Base-by-base conservation (phyloP, 2,888 invertebrate species). In the Ligdia adustata region DNA sequence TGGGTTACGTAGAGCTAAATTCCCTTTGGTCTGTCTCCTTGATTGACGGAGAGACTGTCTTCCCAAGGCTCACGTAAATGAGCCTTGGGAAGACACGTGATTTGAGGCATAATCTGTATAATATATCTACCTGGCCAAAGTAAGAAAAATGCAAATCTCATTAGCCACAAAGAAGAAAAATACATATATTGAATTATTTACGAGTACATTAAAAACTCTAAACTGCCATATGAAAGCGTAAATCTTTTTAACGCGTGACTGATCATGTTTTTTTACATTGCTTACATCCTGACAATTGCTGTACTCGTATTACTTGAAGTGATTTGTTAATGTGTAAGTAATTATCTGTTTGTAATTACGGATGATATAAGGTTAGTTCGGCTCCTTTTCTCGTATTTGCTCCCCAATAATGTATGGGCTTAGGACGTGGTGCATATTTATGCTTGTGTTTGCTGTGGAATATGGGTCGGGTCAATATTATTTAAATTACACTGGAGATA, bases 401-500 rank as follows among this genome's bases (percentile, higher is more conserved):
- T 39, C 20, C 5, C 13, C 6, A 15, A 45, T 28, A 32, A 45
- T 45, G 45, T 27, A 34, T 22, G 27, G 39, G 15, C 12, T 26
- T 15, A 27, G 15, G 15, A 9, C 45, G 12, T n/a, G n/a, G n/a
- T 39, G n/a, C 4, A 14, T 40, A 9, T 24, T 26, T 35, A 18
- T 40, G 14, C 14, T 47, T 29, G 3, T 47, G 9, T 35, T 47
- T 16, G 18, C 16, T 13, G 31, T 6, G 9, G 16, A 41, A n/a
- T 12, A 14, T 28, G 47, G 34, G 9, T 20, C 12, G 2, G 9
- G 47, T 31, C 9, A 41, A 26, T 41, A 33, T 7, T 15, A 32
- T 27, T 37, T 45, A 14, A 50, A 50, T 24, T 45, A 45, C 9
- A 57, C 57, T 3, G 33, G 51, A 4, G 45, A 51, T 11, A 24